phyloP scores from a whole-genome alignment of 1,140 invertebrate species.

The Aradophagus sp. region DNA sequence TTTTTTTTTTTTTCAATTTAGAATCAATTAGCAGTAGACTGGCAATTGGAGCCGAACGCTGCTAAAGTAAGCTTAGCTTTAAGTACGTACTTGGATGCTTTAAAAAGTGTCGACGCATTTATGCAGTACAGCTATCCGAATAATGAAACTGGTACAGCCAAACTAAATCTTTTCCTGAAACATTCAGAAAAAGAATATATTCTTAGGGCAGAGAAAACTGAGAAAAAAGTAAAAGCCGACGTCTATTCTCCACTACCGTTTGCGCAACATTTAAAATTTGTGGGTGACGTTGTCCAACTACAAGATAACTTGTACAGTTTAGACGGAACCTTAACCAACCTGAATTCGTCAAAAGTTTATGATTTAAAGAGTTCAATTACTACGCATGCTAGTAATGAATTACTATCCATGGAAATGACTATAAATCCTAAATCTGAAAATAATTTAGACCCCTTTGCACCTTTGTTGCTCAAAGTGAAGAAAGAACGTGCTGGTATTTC shows the following conservation, averaged over 20 bases:
- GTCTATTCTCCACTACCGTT: slow-evolving; percentile 49
- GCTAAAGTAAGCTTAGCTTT: slow-evolving; percentile 72
- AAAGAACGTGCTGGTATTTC: slow-evolving; percentile 53
- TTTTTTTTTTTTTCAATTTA: slow-evolving; percentile 3
- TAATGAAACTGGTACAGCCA: slow-evolving; percentile 47
- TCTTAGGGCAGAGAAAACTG: slow-evolving; percentile 46
- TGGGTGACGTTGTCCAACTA: slow-evolving; percentile 52
- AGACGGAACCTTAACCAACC: slow-evolving; percentile 61
- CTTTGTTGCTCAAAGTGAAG: slow-evolving; percentile 46
- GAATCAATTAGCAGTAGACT: slow-evolving; percentile 70
- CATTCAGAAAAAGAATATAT: slow-evolving; percentile 57
- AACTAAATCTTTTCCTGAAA: slow-evolving; percentile 54
- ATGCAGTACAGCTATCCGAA: slow-evolving; percentile 70
- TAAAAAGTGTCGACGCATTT: slow-evolving; percentile 72
- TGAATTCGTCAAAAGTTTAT: slow-evolving; percentile 31
- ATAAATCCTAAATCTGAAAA: slow-evolving; percentile 35
- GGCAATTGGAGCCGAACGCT: slow-evolving; percentile 73
- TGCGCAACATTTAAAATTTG: slow-evolving; percentile 55
- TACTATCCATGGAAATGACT: slow-evolving; percentile 14
- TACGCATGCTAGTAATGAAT: slow-evolving; percentile 4
- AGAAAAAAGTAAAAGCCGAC: slow-evolving; percentile 46
- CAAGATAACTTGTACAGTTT: slow-evolving; percentile 49
- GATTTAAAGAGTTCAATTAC: slow-evolving; percentile 39
- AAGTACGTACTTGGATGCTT: slow-evolving; percentile 74
- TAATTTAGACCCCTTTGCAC: background rate